Percentiles rank a stretch among this genome's conserved stretches.
Evolutionary conservation across 2,888 invertebrate species (phyloP).

Genomic region (Pedicia rivosa): DNA sequence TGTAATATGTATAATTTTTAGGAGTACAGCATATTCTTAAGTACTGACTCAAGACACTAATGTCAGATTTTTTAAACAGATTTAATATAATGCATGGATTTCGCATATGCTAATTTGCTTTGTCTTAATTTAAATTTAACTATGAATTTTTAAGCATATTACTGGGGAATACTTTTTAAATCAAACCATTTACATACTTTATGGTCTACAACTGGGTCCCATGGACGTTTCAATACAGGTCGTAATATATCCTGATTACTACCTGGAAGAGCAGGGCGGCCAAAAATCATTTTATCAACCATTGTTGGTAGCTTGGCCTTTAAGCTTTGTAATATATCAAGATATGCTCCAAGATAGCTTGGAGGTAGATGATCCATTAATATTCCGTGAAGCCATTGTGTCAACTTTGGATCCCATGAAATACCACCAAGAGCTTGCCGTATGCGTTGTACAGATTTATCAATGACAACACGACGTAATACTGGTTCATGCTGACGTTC

Average conservation of each 20-base stretch:
- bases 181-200: constrained; percentile 35
- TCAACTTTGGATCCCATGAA: constrained; percentile 54
- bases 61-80: too few species aligned
- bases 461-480: constrained; percentile 47
- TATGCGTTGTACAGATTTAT: constrained; percentile 49
- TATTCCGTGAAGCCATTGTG: constrained; percentile 62
- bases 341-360: constrained; percentile 51
- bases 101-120: too few species aligned
- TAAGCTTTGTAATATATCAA: constrained; percentile 60
- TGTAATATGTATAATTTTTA: too few species aligned
- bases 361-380: constrained; percentile 50
- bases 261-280: constrained; percentile 36
- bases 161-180: too few species aligned
- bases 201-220: constrained; percentile 55
- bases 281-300: constrained; percentile 54
- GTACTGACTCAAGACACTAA: too few species aligned
- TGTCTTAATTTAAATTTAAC: too few species aligned
- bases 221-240: constrained; percentile 47
- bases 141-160: too few species aligned
- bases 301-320: constrained; percentile 52
- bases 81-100: too few species aligned
- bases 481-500: constrained; percentile 48
- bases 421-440: constrained; percentile 50
- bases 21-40: too few species aligned
- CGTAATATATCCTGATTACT: constrained; percentile 45